Evolutionary conservation across 1,140 invertebrate species (phyloP), one percentile per base, ranked within the genome.

Genomic region (Calliopsis andreniformis): DNA sequence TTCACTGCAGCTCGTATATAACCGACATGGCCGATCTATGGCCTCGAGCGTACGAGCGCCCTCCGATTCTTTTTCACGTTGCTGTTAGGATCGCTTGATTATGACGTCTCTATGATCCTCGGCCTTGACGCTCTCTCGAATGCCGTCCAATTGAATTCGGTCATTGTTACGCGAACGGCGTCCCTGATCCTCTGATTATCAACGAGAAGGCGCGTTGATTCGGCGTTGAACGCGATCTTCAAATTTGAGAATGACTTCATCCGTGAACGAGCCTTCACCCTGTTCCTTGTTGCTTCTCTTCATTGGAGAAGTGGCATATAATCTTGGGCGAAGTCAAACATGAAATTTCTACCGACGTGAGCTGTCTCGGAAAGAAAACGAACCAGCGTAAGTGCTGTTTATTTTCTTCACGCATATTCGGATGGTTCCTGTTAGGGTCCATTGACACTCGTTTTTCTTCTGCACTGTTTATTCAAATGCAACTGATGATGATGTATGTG

Each of bases 51-150:
- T 83, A 87, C 72, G 76, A 81, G 77, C 78, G 85, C 83, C 86
- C 87, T 83, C 81, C 75, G 77, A 39, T 77, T 80, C 77, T 82
- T 81, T 83, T 78, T 82, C 83, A 71, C 71, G 30, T 64, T 43
- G 75, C 59, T 66, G 73, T 77, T 85, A 85, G 87, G 82, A 82
- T 85, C 82, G 69, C 84, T 89, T 88, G 89, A 89, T 91, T 89
- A 89, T 91, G 89, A 91, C 89, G 82, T 91, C 90, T 89, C 87
- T 87, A 90, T 90, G 86, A 89, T 82, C 62, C 72, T 58, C 78
- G 69, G 51, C 80, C 75, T 85, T 85, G 69, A 77, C 63, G 49
- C 30, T 28, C 30, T 28, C 45, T 45, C 69, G 56, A 72, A 79
- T 83, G 43, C 69, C 80, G 49, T 76, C 67, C 78, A 51, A 63